A percentile compares a stretch with the other conserved stretches of the same genome.
Evolutionary conservation across 2,113 vertebrate species (phyloP).

Genomic region (Riparia riparia): DNA sequence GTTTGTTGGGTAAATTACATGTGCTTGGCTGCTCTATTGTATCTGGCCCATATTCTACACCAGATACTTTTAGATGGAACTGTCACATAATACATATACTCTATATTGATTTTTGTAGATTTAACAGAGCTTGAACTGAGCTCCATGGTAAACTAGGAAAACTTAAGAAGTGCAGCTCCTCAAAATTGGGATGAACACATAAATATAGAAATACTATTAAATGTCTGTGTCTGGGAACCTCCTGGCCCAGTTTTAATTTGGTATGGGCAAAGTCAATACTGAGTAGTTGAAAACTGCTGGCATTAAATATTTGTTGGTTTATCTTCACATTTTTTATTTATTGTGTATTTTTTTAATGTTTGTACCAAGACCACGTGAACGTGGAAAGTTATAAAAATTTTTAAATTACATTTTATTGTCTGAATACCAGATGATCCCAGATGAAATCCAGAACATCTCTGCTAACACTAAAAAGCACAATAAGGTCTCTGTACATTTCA

Average conservation of each 20-base stretch:
- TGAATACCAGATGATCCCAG: neutral
- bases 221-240: neutral
- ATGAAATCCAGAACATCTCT: neutral
- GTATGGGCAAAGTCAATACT: neutral
- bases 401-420: neutral
- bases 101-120: constrained; percentile 91
- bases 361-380: neutral
- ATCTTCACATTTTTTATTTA: neutral
- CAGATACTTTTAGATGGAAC: constrained; percentile 85
- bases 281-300: neutral
- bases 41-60: constrained; percentile 87
- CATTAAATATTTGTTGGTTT: neutral
- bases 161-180: constrained; percentile 64
- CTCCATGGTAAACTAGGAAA: constrained; percentile 52
- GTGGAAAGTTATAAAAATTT: neutral
- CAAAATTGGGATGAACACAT: neutral
- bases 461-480: neutral
- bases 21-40: constrained; percentile 89
- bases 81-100: constrained; percentile 86
- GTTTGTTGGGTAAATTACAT: constrained; percentile 90
- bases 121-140: constrained; percentile 83
- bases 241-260: neutral
- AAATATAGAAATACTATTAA: constrained; percentile 26
- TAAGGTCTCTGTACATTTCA: neutral
- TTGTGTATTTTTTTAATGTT: neutral